Conservation (phyloP, 2,888 invertebrate genomes). For the Parnassius orleans region DNA sequence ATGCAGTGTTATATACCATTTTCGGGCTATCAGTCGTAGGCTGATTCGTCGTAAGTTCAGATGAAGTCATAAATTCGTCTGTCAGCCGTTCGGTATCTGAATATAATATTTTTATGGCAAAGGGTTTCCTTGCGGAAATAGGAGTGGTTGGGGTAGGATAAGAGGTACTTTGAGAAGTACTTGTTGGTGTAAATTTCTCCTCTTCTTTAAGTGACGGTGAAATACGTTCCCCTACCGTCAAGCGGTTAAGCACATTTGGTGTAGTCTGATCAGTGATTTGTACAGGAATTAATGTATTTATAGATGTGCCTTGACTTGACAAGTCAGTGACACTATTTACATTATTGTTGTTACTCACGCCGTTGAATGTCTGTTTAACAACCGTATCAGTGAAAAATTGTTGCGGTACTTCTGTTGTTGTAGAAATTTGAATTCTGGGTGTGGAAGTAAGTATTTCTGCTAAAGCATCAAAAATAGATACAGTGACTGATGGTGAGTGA, state of each 20-base stretch:
- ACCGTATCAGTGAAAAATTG: conserved; percentile 60
- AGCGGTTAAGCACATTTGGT: conserved; percentile 75
- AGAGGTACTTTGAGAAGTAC: conserved; percentile 47
- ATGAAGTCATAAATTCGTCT: conserved; percentile 66
- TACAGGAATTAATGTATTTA: conserved; percentile 74
- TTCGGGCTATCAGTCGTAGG: conserved; percentile 67
- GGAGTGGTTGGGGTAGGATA: conserved; percentile 62
- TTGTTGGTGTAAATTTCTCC: conserved; percentile 52
- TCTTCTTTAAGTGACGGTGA: conserved; percentile 64
- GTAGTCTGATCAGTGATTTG: conserved; percentile 68
- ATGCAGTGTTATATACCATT: conserved; percentile 77
- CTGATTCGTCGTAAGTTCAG: conserved; percentile 58
- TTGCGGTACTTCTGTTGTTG: conserved; percentile 64
- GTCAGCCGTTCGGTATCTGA: conserved; percentile 67
- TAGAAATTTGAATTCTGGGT: conserved; percentile 65
- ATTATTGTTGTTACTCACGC: conserved; percentile 78
- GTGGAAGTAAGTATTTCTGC: conserved; percentile 80
- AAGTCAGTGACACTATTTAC: conserved; percentile 71
- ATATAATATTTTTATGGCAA: conserved; percentile 74
- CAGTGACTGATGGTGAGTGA: conserved; percentile 79
- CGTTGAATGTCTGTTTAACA: conserved; percentile 66
- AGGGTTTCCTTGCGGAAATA: conserved; percentile 71
- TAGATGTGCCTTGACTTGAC: conserved; percentile 55
- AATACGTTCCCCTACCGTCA: conserved; percentile 65
- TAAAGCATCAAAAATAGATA: conserved; percentile 81